Base-by-base conservation (phyloP, 2,113 vertebrate genomes). In the Hippolais icterina region DNA sequence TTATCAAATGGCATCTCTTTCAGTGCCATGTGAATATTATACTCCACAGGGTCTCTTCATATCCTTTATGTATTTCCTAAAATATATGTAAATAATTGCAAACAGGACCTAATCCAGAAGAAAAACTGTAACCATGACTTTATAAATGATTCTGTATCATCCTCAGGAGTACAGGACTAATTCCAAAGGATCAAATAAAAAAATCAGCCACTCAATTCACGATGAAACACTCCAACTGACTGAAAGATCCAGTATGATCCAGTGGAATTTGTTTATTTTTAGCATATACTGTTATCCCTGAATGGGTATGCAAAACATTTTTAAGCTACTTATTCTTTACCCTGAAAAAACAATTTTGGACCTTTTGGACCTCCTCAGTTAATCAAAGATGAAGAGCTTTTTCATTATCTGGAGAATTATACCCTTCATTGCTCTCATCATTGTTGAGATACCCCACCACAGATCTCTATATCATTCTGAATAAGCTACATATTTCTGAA, bases 331-430 rank as follows among this genome's bases (percentile, higher is more conserved):
- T 75, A 6, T 42, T 90, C 15, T 50, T 88, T 33, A 52, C 37
- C 42, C 11, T n/a, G 19, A 47, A 87, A 83, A 63, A 83, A 80
- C 2, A 44, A 19, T 39, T 76, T 65, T 69, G 31, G 59, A 79
- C 42, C 37, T 84, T 75, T 72, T 65, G 44, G 60, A 93, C n/a
- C 8, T 85, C 65, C 75, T 83, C 41, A 94, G 27, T 47, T 90
- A 93, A 96, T 81, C 44, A 92, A 87, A 97, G 53, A 23, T 57
- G 16, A 96, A 92, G n/a, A 61, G 31, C 5, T 44, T 89, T 90
- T 92, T 87, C 72, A 47, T 92, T 94, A 87, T 47, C 47, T 70
- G 68, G 23, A 90, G 60, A 90, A 84, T 61, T 64, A 68, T 35
- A 87, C 33, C 72, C 60, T 90, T 93, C 37, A 54, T 46, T 82